These are phyloP conservation scores for Rhabdomys pumilio DNA, from an alignment of 2,797 vertebrate species.

Conservation along the genomic window DNA sequence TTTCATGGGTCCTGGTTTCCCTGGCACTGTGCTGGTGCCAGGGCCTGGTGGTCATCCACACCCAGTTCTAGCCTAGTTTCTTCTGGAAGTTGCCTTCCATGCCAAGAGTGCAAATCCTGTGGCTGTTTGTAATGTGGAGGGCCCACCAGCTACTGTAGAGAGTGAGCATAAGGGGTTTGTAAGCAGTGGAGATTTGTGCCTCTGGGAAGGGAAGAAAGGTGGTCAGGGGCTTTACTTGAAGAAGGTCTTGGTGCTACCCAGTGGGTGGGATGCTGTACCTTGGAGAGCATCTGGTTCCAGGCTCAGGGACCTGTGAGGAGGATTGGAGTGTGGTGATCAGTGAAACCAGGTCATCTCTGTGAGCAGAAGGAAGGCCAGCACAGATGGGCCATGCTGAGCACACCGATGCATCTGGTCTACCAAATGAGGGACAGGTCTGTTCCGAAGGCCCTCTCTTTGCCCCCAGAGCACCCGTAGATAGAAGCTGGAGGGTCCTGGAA, in stretches of 20 bases:
- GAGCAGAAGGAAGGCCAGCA: background rate
- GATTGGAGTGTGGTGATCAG: background rate
- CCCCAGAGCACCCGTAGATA: background rate
- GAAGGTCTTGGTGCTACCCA: background rate
- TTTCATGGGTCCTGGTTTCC: background rate
- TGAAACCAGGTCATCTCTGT: background rate
- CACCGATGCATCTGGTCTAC: background rate
- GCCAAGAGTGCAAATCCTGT: background rate
- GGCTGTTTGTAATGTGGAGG: background rate
- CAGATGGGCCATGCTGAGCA: background rate
- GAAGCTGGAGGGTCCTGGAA: background rate
- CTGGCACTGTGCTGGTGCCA: background rate
- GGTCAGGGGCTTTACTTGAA: slow-evolving; percentile 8
- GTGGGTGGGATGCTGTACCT: background rate
- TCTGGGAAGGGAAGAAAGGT: background rate
- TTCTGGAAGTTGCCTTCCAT: background rate
- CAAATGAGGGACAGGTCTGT: no score
- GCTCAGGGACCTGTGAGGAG: background rate
- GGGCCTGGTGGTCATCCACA: background rate
- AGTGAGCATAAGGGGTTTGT: background rate
- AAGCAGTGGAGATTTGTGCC: slow-evolving; percentile 13
- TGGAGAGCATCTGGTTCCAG: background rate
- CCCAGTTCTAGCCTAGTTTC: background rate
- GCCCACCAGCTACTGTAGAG: background rate
- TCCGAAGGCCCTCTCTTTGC: background rate